These are phyloP conservation scores for Thunnus albacares DNA, from an alignment of 2,797 vertebrate genomes.

Conservation along the genomic window DNA sequence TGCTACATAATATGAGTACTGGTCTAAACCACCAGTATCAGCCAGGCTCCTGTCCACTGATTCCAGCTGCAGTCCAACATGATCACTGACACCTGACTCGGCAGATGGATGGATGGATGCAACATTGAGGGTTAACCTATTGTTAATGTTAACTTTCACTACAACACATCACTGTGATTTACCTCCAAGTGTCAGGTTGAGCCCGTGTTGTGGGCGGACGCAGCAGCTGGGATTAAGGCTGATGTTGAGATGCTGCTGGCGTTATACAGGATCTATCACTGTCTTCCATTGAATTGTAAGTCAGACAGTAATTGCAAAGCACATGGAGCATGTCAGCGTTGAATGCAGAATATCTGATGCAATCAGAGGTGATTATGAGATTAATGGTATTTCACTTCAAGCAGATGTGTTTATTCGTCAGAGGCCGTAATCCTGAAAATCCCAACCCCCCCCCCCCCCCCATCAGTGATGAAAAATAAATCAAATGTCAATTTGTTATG, in stretches of 20 bases:
- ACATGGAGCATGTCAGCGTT: constrained; percentile 71
- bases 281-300: constrained; percentile 24
- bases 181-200: constrained; percentile 20
- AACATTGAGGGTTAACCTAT: background rate
- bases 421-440: constrained; percentile 66
- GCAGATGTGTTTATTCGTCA: constrained; percentile 68
- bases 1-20: too few relatives aligned
- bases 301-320: constrained; percentile 61
- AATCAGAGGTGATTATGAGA: constrained; percentile 83
- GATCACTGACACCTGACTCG: background rate
- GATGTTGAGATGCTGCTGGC: constrained; percentile 30
- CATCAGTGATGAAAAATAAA: constrained; percentile 32
- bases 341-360: constrained; percentile 89
- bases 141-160: constrained; percentile 5
- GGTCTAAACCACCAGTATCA: too few relatives aligned
- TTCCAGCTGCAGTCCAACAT: too few relatives aligned
- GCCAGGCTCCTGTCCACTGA: too few relatives aligned
- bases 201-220: constrained; percentile 17
- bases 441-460: constrained; percentile 12
- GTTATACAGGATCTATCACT: constrained; percentile 30
- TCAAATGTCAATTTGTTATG: constrained; percentile 24
- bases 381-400: constrained; percentile 67
- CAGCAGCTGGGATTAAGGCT: constrained; percentile 29
- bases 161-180: background rate
- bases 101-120: too few relatives aligned